phyloP scores from a whole-genome alignment of 2,888 invertebrate species.

The Orthonychiurus folsomi region DNA sequence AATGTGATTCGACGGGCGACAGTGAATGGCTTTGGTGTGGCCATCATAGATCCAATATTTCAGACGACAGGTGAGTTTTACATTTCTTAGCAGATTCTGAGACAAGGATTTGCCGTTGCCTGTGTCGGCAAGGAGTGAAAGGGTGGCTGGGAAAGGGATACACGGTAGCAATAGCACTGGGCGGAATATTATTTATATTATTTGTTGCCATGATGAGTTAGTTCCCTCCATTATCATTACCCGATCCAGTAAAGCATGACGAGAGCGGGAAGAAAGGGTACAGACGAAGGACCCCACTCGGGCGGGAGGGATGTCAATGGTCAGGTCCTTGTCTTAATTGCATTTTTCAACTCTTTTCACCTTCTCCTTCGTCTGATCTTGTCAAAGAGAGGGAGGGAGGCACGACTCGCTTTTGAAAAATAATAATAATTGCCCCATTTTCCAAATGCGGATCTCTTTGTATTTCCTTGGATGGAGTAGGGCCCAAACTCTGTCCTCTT shows the following conservation, averaged over 20 bases:
- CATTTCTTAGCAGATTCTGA: too few species aligned
- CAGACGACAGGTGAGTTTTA: conserved; percentile 44
- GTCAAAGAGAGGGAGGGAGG: neutral
- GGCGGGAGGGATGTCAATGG: neutral
- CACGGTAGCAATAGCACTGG: too few species aligned
- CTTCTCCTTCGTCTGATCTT: neutral
- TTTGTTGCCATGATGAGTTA: neutral
- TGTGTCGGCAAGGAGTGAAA: neutral
- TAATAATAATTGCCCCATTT: neutral
- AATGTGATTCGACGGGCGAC: conserved; percentile 58
- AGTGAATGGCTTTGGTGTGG: conserved; percentile 52
- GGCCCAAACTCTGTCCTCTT: too few species aligned
- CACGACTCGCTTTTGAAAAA: too few species aligned
- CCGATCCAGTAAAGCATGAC: neutral
- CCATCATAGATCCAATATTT: conserved; percentile 54
- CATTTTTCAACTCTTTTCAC: neutral
- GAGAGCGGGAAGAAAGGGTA: neutral
- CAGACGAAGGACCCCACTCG: too few species aligned
- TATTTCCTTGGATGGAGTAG: too few species aligned
- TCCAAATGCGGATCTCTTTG: too few species aligned
- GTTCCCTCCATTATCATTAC: neutral
- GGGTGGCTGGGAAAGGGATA: too few species aligned
- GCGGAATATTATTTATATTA: neutral
- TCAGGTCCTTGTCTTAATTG: neutral
- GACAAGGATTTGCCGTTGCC: too few species aligned